Evolutionary conservation across 2,113 vertebrate species (phyloP).

Genomic region (Peromyscus maniculatus): DNA sequence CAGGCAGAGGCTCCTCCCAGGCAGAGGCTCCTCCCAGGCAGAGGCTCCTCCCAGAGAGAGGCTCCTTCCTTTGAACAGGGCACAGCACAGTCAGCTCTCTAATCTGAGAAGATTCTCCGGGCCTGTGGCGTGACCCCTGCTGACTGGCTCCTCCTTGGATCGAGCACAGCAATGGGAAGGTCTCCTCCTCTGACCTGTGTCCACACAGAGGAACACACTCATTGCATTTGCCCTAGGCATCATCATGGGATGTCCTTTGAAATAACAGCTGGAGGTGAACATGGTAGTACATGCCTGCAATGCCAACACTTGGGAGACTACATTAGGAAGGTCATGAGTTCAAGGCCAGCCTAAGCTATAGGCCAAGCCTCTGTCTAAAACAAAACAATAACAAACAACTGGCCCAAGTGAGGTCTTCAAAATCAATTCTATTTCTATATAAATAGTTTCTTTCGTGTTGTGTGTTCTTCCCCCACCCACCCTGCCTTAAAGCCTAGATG

Average conservation of each 20-base stretch:
- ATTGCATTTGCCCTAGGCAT: background rate
- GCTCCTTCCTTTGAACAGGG: background rate
- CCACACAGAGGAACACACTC: background rate
- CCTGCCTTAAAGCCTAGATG: background rate
- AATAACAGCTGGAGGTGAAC: background rate
- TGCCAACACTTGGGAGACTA: background rate
- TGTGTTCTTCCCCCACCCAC: no score
- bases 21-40: no score
- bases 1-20: no score
- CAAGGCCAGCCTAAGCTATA: background rate
- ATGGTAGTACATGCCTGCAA: background rate
- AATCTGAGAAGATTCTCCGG: background rate
- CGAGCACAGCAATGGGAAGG: background rate
- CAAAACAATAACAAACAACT: background rate
- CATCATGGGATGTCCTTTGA: background rate
- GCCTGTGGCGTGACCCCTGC: rapidly evolving
- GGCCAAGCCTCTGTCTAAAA: no score
- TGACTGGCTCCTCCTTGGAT: background rate
- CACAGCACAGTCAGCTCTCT: no score
- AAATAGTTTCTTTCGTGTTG: background rate
- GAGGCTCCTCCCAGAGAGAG: background rate
- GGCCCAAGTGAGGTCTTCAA: background rate
- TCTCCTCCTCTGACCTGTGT: background rate
- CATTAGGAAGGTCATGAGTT: background rate
- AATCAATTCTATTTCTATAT: background rate